Evolutionary conservation across 2,888 invertebrate species (phyloP).

Genomic region (Chironomus riparius): DNA sequence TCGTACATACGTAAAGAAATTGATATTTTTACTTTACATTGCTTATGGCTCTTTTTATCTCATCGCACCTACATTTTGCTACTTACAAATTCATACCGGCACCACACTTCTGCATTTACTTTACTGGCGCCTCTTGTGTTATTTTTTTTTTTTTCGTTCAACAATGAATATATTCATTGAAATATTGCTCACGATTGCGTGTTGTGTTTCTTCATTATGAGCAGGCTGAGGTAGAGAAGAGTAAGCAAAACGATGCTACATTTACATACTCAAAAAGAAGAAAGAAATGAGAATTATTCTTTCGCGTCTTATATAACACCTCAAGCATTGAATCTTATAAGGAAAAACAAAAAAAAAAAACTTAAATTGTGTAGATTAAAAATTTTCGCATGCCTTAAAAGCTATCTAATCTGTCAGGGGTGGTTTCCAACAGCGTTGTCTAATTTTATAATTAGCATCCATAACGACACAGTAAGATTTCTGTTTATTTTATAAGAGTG

Average conservation of each 20-base stretch:
- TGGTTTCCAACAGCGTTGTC: not conserved
- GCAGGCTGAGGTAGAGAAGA: not conserved
- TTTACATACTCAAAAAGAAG: not conserved
- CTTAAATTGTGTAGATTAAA: too few relatives aligned
- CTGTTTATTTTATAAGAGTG: not conserved
- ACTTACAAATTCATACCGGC: conserved; percentile 11
- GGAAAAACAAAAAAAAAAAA: not conserved
- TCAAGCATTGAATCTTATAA: not conserved
- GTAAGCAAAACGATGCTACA: not conserved
- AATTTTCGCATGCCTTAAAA: not conserved
- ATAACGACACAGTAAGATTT: not conserved
- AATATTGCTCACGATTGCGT: conserved; percentile 24
- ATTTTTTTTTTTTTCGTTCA: not conserved
- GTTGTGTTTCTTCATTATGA: not conserved
- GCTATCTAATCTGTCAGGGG: not conserved
- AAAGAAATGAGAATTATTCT: not conserved
- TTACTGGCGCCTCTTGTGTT: conserved; percentile 17
- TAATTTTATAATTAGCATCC: not conserved
- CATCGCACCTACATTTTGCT: conserved; percentile 12
- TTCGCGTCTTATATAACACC: not conserved
- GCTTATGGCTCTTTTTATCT: not conserved
- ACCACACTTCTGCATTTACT: not conserved
- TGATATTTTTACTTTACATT: not conserved
- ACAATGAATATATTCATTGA: not conserved
- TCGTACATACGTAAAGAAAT: not conserved